Percentiles rank a stretch among this genome's conserved stretches.
Conservation (phyloP, 2,888 invertebrate species). For the Xanthorhoe designata region DNA sequence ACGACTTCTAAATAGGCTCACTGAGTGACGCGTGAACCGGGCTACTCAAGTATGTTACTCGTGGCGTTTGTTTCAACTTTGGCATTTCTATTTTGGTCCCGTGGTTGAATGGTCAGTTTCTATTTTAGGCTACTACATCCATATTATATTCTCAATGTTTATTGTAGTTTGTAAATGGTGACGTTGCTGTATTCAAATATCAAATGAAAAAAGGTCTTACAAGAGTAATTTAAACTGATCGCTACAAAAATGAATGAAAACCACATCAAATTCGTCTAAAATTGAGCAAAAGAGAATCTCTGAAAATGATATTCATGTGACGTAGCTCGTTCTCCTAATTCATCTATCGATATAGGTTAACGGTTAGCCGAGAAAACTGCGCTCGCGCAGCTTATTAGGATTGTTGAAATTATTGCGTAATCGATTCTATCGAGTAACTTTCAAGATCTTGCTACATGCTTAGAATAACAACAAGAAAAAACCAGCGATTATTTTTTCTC, state of each 20-base stretch:
- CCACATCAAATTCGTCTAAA: no score
- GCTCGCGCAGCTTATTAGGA: slow-evolving; percentile 24
- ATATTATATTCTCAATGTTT: neutral
- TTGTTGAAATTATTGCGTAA: neutral
- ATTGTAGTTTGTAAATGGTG: neutral
- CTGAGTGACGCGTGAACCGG: slow-evolving; percentile 44
- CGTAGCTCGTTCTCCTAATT: slow-evolving; percentile 18
- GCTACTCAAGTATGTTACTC: slow-evolving; percentile 30
- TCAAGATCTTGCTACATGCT: neutral
- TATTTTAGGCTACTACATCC: neutral
- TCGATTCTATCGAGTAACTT: neutral
- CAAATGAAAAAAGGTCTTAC: no score
- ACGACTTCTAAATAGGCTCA: slow-evolving; percentile 52
- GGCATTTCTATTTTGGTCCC: slow-evolving; percentile 13
- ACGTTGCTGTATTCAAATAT: neutral
- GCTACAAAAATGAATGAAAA: no score
- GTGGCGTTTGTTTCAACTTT: slow-evolving; percentile 14
- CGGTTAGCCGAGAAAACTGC: slow-evolving; percentile 22
- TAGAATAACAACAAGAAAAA: neutral
- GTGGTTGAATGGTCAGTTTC: slow-evolving; percentile 7
- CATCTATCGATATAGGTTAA: slow-evolving; percentile 26
- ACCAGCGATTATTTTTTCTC: neutral
- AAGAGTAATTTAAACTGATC: no score
- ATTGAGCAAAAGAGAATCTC: no score
- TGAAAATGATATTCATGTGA: slow-evolving; percentile 11